These are phyloP conservation scores for Schizaphis graminum DNA, from an alignment of 2,888 invertebrate genomes.

Conservation along the genomic window DNA sequence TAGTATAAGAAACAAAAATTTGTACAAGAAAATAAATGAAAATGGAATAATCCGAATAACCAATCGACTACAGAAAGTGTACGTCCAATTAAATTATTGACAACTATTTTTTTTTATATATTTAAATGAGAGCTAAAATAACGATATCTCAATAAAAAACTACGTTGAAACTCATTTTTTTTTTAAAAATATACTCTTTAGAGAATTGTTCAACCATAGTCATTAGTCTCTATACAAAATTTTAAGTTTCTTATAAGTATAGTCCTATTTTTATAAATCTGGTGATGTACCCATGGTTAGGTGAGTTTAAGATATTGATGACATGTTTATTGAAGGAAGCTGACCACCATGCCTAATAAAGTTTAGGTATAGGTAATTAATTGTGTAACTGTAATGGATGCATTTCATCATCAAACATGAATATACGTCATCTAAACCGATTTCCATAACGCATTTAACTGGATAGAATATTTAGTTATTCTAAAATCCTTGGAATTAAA, in stretches of 20 bases:
- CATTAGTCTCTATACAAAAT: neutral
- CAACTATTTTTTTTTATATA: neutral
- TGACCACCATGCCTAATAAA: neutral
- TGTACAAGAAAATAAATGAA: neutral
- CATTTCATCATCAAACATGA: neutral
- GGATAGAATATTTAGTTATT: too few relatives aligned
- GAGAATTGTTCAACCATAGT: neutral
- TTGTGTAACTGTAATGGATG: neutral
- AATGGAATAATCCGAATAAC: neutral
- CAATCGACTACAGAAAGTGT: too few relatives aligned
- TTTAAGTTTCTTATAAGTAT: neutral
- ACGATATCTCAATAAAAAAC: neutral
- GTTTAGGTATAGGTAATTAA: neutral
- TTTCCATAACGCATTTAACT: too few relatives aligned
- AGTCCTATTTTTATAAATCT: neutral
- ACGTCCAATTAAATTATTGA: neutral
- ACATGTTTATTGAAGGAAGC: neutral
- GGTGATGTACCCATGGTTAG: neutral
- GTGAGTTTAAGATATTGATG: neutral
- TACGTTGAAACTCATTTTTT: neutral
- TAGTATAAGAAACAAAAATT: neutral
- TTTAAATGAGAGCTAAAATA: neutral
- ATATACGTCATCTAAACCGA: neutral
- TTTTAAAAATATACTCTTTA: neutral
- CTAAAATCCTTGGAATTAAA: too few relatives aligned